Evolutionary conservation across 2,888 invertebrate species (phyloP), one percentile per base, ranked within the genome.

Genomic region (Strigamia crassipes): DNA sequence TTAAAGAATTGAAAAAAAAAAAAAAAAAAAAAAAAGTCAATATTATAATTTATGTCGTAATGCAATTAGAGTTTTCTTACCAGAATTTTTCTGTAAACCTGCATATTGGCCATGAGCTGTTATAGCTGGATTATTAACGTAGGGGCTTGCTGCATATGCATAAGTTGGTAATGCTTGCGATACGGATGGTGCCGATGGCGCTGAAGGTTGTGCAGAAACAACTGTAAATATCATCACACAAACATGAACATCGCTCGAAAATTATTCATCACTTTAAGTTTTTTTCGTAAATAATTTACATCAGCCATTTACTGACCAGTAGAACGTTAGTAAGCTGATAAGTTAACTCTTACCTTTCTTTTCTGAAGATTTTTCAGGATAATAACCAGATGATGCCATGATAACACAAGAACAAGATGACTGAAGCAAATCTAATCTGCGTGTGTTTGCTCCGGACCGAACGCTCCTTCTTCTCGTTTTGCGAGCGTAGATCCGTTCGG

Each of bases 331-430:
- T 51, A 5, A 73, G 13, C 21, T 73, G 15, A 3, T 6, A 4
- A 31, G 31, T 4, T 27, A 56, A 13, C 18, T 23, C 18, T 23
- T 81, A 81, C 81, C 81, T 81, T 81, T 81, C 73, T 81, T 81
- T n/a, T 81, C 81, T 6, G 31, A 66, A 18, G 81, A 77, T 81
- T 81, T 81, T 34, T 81, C 81, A 18, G 81, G 23, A 34, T 34
- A 34, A 15, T 66, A 73, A 73, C 81, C 81, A 23, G 38, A 81
- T 31, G 81, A 77, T 81, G 81, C 81, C 81, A 81, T 81, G 23
- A 41, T 42, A 42, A 34, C 34, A 34, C 34, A 34, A 34, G 31
- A 10, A 15, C 31, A 31, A 23, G 73, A 73, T 73, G 23, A 27
- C 73, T 34, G 34, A 51, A 51, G 51, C 51, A 51, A 51, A 13